Evolutionary conservation across 2,113 vertebrate genomes (phyloP).

Genomic region (Mirza zaza): DNA sequence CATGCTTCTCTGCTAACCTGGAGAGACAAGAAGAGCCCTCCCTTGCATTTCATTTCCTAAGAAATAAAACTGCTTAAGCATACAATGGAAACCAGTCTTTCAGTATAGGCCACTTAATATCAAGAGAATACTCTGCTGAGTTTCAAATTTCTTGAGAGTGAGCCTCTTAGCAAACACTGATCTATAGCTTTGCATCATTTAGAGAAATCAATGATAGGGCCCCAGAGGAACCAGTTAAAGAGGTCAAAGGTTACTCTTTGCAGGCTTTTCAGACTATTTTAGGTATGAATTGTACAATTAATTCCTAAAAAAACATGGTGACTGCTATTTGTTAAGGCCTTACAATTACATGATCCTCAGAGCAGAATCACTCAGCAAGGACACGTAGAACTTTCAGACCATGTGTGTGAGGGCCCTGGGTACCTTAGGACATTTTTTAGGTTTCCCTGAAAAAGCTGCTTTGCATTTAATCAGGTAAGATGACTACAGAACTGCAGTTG

Average conservation of each 20-base stretch:
- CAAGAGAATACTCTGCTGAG: not conserved
- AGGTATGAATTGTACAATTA: not conserved
- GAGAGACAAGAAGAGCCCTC: conserved; percentile 63
- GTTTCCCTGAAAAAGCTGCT: not conserved
- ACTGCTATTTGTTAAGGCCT: not conserved
- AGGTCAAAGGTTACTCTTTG: not conserved
- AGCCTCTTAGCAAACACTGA: conserved; percentile 7
- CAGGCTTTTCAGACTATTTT: not conserved
- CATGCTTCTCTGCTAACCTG: conserved; percentile 69
- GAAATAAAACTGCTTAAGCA: not conserved
- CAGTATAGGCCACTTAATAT: not conserved
- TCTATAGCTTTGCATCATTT: not conserved
- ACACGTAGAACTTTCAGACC: not conserved
- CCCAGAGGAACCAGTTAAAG: not conserved
- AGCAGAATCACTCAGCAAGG: not conserved
- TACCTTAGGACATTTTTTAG: not conserved
- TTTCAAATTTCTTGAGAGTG: not conserved
- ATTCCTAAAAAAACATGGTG: not conserved
- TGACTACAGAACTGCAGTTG: not conserved
- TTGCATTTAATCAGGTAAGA: conserved; percentile 32
- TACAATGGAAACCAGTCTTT: not conserved
- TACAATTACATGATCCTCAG: not conserved
- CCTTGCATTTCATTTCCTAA: not conserved
- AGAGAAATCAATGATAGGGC: conserved; percentile 5
- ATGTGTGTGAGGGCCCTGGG: not conserved